Evolutionary conservation across 1,140 invertebrate species (phyloP).

Genomic region (Batillaria attramentaria): DNA sequence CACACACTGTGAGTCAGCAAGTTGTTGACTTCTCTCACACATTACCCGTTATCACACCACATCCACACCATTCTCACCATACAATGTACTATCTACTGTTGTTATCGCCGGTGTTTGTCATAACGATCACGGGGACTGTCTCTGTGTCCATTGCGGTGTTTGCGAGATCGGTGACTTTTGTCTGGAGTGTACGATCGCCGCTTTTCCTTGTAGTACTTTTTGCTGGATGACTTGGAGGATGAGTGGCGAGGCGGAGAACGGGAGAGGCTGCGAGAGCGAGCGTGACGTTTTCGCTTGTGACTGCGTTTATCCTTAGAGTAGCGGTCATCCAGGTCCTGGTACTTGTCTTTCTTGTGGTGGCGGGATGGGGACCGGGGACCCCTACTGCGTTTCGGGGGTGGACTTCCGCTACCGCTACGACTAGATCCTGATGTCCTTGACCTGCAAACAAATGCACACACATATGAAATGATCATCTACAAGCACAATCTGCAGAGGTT

Average conservation of each 20-base stretch:
- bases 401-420: conserved; percentile 50
- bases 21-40: background rate
- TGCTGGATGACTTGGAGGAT: conserved; percentile 32
- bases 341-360: conserved; percentile 53
- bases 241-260: conserved; percentile 23
- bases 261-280: conserved; percentile 33
- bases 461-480: background rate
- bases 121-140: conserved; percentile 54
- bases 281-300: conserved; percentile 36
- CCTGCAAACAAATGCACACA: conserved; percentile 32
- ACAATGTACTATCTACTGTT: background rate
- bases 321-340: conserved; percentile 39
- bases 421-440: conserved; percentile 41
- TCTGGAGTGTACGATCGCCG: conserved; percentile 58
- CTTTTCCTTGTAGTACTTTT: conserved; percentile 55
- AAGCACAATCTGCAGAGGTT: background rate
- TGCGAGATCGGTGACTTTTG: conserved; percentile 44
- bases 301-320: conserved; percentile 20
- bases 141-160: conserved; percentile 57
- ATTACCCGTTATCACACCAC: background rate
- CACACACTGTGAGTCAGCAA: background rate
- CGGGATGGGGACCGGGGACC: conserved; percentile 32
- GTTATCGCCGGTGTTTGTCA: conserved; percentile 40
- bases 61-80: background rate
- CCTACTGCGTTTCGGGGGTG: conserved; percentile 37